These are phyloP conservation scores for Ptiloglossa arizonensis DNA, from an alignment of 1,140 invertebrate genomes.

Conservation along the genomic window DNA sequence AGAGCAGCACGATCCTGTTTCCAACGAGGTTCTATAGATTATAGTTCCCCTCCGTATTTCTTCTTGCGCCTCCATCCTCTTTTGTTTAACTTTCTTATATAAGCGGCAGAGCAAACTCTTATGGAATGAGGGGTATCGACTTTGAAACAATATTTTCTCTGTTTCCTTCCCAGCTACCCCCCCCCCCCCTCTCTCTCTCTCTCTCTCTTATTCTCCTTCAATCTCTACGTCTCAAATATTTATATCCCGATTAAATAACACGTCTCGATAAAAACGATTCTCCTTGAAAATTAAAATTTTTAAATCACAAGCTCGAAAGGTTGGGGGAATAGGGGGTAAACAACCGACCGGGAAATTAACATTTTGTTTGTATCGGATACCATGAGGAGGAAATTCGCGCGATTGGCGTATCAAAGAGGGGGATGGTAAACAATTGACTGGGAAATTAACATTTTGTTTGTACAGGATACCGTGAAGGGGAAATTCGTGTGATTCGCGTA, in stretches of 20 bases:
- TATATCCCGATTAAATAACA: slow-evolving; percentile 14
- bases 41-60: slow-evolving; percentile 43
- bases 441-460: slow-evolving; percentile 3
- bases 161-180: slow-evolving; percentile 42
- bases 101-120: slow-evolving; percentile 37
- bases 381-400: neutral
- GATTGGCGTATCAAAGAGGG: neutral
- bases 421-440: neutral
- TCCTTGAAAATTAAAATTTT: slow-evolving; percentile 15
- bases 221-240: slow-evolving; percentile 40
- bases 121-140: slow-evolving; percentile 16
- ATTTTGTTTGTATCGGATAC: slow-evolving; percentile 3
- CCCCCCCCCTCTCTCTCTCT: neutral
- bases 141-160: slow-evolving; percentile 66
- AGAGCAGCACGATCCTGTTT: slow-evolving; percentile 41
- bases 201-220: too few relatives aligned
- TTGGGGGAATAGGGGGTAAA: too few relatives aligned
- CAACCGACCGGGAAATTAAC: neutral
- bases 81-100: slow-evolving; percentile 58
- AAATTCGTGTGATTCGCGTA: neutral
- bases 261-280: neutral
- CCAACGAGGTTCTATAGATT: slow-evolving; percentile 45
- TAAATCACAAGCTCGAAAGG: neutral
- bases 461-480: too few relatives aligned
- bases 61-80: slow-evolving; percentile 34